These are phyloP conservation scores for Drosophila carrolli DNA, from an alignment of 1,140 invertebrate genomes.

Conservation along the genomic window DNA sequence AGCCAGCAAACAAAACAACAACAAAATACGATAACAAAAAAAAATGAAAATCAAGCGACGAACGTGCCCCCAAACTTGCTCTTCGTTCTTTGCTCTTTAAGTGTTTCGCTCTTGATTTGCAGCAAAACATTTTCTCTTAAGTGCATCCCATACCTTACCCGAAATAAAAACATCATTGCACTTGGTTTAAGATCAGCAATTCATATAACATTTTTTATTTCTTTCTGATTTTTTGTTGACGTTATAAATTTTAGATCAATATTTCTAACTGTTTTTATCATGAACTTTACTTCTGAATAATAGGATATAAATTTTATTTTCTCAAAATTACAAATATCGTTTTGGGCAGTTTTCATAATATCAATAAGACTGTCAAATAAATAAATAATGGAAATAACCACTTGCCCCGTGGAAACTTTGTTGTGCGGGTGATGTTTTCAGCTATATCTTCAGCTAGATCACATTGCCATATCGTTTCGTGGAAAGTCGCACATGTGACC, in stretches of 20 bases:
- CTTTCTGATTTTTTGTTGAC: too few relatives aligned
- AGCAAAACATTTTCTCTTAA: slow-evolving; percentile 37
- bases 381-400: slow-evolving; percentile 11
- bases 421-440: slow-evolving; percentile 20
- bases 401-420: slow-evolving; percentile 17
- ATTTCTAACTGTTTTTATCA: too few relatives aligned
- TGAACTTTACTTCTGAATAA: too few relatives aligned
- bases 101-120: slow-evolving; percentile 9
- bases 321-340: too few relatives aligned
- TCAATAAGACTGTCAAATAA: not conserved
- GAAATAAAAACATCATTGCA: not conserved
- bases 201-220: too few relatives aligned
- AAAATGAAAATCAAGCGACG: slow-evolving; percentile 20
- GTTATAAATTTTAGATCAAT: too few relatives aligned
- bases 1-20: slow-evolving; percentile 31
- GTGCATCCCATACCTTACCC: slow-evolving; percentile 31
- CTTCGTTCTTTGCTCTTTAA: slow-evolving; percentile 25
- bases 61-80: slow-evolving; percentile 76
- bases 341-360: not conserved
- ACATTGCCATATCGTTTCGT: slow-evolving; percentile 34
- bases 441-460: slow-evolving; percentile 22
- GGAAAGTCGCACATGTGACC: slow-evolving; percentile 70
- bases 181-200: not conserved
- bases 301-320: too few relatives aligned
- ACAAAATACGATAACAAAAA: slow-evolving; percentile 6